These are phyloP conservation scores for Nesoenas mayeri DNA, from an alignment of 2,113 vertebrate species.

Conservation along the genomic window DNA sequence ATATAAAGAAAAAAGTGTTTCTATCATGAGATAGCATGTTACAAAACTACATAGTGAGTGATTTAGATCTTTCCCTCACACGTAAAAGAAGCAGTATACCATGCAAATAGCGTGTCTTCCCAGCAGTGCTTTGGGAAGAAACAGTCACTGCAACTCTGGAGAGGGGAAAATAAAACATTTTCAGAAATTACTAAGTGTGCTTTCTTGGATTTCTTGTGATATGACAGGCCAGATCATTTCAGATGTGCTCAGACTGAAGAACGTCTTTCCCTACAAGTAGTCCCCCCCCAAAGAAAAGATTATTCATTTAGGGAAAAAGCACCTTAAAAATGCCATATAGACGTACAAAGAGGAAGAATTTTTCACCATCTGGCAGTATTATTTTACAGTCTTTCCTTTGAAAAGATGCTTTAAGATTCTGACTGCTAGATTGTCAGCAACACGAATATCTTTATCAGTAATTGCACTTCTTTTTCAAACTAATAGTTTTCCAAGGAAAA, in stretches of 20 bases:
- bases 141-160: background rate
- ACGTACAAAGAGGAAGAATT: background rate
- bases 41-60: background rate
- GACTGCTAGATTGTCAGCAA: background rate
- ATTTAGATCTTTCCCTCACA: background rate
- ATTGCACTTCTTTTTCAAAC: background rate
- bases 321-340: background rate
- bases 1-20: background rate
- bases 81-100: background rate
- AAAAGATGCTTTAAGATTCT: background rate
- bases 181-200: background rate
- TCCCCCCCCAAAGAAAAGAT: background rate
- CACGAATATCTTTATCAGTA: background rate
- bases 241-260: background rate
- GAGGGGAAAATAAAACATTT: slow-evolving; percentile 10
- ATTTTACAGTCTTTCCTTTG: background rate
- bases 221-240: background rate
- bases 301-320: background rate
- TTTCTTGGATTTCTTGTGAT: background rate
- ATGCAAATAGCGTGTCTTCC: background rate
- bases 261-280: background rate
- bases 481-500: background rate
- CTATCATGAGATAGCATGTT: background rate
- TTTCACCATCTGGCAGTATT: background rate
- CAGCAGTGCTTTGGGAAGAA: background rate